A percentile compares a stretch with the other conserved stretches of the same genome.
Evolutionary conservation across 2,113 vertebrate genomes (phyloP).

Genomic region (Melanerpes aurifrons): DNA sequence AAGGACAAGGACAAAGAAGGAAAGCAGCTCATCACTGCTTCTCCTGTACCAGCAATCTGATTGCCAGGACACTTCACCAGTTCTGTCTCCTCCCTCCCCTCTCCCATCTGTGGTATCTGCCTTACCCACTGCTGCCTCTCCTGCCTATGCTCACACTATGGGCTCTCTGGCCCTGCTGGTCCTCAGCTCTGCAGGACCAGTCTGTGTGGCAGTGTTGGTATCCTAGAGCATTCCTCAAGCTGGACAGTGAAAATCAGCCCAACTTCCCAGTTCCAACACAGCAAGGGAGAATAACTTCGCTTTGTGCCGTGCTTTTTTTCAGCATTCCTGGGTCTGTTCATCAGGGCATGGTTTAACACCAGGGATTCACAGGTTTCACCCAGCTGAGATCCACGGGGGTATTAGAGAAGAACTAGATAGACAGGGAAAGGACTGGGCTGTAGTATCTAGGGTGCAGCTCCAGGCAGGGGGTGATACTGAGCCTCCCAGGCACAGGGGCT

Average conservation of each 20-base stretch:
- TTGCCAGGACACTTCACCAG: background rate
- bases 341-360: background rate
- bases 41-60: background rate
- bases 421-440: background rate
- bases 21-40: background rate
- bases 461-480: background rate
- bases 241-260: background rate
- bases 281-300: background rate
- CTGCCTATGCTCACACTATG: background rate
- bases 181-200: background rate
- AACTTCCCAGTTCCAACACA: background rate
- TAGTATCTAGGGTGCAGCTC: background rate
- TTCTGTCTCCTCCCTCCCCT: background rate
- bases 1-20: background rate
- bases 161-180: background rate
- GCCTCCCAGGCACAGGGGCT: background rate
- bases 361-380: background rate
- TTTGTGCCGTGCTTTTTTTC: background rate
- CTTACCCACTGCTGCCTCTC: background rate
- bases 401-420: background rate
- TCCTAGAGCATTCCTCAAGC: background rate
- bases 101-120: rapidly evolving
- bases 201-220: background rate
- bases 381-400: rapidly evolving
- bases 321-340: background rate